Conservation (phyloP, 2,797 vertebrate genomes). For the Chanos chanos region DNA sequence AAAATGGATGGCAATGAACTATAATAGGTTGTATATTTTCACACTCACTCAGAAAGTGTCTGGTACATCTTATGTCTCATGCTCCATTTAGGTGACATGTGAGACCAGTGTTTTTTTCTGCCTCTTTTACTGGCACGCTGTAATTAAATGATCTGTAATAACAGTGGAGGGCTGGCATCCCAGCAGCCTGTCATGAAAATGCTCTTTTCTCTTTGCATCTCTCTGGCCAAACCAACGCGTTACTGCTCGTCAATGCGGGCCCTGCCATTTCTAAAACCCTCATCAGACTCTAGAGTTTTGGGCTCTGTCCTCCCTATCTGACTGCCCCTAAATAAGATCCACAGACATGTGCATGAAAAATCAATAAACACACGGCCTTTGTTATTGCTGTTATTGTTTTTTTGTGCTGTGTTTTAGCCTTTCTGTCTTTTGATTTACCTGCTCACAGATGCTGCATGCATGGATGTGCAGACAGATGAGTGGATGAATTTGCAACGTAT, state of each 20-base stretch:
- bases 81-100: constrained; percentile 45
- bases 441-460: constrained; percentile 10
- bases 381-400: not conserved
- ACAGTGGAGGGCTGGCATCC: constrained; percentile 60
- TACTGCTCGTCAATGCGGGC: constrained; percentile 33
- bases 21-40: too few species aligned
- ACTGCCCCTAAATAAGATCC: not conserved
- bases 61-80: constrained; percentile 18
- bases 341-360: not conserved
- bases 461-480: constrained; percentile 21
- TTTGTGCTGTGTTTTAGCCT: not conserved
- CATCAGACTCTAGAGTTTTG: not conserved
- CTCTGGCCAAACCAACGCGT: constrained; percentile 55
- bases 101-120: constrained; percentile 65
- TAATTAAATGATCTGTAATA: constrained; percentile 66
- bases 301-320: not conserved
- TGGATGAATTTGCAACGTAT: not conserved
- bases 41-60: too few species aligned
- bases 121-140: constrained; percentile 58
- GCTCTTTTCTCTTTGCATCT: constrained; percentile 45
- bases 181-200: constrained; percentile 60
- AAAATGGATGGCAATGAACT: too few species aligned
- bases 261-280: constrained; percentile 18
- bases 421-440: constrained; percentile 5
- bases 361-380: not conserved